Conservation (phyloP, 2,113 vertebrate genomes). For the Marmota flaviventris region DNA sequence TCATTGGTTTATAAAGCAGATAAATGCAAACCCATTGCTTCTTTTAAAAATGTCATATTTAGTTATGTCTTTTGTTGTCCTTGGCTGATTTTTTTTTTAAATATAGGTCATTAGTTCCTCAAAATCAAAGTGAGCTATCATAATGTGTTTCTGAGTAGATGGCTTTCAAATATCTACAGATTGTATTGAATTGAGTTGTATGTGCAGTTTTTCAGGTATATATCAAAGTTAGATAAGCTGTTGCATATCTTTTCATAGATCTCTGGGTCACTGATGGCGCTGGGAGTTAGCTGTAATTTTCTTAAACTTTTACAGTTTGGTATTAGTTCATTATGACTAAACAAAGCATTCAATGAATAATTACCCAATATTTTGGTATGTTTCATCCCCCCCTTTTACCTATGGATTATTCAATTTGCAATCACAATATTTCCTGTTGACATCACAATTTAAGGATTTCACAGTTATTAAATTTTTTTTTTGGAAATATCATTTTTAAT, state of each 20-base stretch:
- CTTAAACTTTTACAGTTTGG: background rate
- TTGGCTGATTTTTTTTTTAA: background rate
- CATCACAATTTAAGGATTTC: slow-evolving; percentile 5
- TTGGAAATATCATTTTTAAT: background rate
- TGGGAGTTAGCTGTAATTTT: background rate
- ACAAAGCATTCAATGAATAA: slow-evolving; percentile 18
- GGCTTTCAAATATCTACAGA: slow-evolving; percentile 37
- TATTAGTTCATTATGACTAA: slow-evolving; percentile 44
- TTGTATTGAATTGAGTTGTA: background rate
- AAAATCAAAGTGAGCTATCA: slow-evolving; percentile 2
- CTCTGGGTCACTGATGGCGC: background rate
- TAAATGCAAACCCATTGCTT: background rate
- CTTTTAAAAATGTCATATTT: slow-evolving; percentile 27
- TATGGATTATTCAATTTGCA: slow-evolving; percentile 24
- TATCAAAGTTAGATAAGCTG: background rate
- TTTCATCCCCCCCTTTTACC: background rate
- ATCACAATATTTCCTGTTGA: background rate
- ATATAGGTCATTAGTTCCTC: background rate
- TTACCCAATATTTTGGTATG: slow-evolving; percentile 1
- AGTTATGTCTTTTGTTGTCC: background rate
- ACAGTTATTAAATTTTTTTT: background rate
- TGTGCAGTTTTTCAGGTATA: background rate
- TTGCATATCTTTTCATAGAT: background rate
- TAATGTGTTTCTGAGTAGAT: background rate
- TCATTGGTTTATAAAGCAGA: background rate